A percentile compares a stretch with the other conserved stretches of the same genome.
These are phyloP conservation scores for Sminthurinus aureus DNA, from an alignment of 2,888 invertebrate genomes.

Conservation along the genomic window DNA sequence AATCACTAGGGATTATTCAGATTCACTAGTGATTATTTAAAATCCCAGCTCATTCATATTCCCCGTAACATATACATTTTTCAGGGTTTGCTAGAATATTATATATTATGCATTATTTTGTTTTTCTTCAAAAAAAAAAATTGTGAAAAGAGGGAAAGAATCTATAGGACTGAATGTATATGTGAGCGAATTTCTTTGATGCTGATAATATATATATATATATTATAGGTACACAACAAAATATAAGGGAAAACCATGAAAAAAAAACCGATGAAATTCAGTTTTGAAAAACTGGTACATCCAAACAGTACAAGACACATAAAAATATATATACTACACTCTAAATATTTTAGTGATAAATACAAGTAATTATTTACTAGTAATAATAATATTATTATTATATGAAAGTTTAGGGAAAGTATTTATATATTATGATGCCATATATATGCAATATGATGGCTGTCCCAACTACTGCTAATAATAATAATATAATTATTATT, in stretches of 20 bases:
- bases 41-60: too few species aligned
- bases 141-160: background rate
- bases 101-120: too few species aligned
- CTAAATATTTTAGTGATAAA: background rate
- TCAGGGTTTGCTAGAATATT: too few species aligned
- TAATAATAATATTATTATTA: too few species aligned
- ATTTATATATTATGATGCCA: too few species aligned
- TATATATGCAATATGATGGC: background rate
- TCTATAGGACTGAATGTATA: constrained; percentile 8
- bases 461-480: background rate
- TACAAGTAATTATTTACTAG: background rate
- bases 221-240: constrained; percentile 26
- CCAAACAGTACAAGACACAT: background rate
- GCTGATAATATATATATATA: constrained; percentile 23
- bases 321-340: background rate
- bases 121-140: constrained; percentile 19
- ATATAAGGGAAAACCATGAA: background rate
- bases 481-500: constrained; percentile 2
- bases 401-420: too few species aligned
- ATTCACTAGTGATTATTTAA: too few species aligned
- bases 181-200: constrained; percentile 6
- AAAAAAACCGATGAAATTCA: background rate
- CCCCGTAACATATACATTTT: too few species aligned
- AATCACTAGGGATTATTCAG: too few species aligned
- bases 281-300: background rate